Base-by-base conservation (phyloP, 64 coral and sea anemone species). In the Dendrophyllia cribrosa region DNA sequence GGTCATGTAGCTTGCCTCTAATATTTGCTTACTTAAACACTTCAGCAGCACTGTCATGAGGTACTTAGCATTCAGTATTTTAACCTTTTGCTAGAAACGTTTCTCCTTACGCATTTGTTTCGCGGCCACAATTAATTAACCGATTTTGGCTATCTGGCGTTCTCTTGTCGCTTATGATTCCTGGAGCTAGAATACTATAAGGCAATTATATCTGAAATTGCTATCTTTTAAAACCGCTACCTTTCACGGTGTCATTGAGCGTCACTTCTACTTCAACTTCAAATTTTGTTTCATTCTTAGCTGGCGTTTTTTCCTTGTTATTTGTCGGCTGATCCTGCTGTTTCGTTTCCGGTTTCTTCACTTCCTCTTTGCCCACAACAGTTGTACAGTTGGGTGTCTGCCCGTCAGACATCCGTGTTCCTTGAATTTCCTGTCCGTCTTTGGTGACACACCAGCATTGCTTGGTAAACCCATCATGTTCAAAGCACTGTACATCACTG, bases 371-470 rank as follows among this genome's bases (percentile, higher is more conserved):
- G 11, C 24, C 88, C 6, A 14, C 48, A 44, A 43, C 51, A 17
- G 56, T 24, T 8, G 43, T 34, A 23, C 74, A 73, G 70, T 73
- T 77, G 75, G 94, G 46, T 63, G 47, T 70, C 47, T 65, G 23
- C 81, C 94, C 80, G 51, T 78, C 91, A 9, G 85, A 76, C 7
- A 59, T 72, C 46, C 97, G 76, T 4, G 90, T 94, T 47, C 97
- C 94, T 70, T 74, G 66, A 19, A 96, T 91, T 91, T 99, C 97
- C 13, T 93, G 91, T 5, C 97, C 97, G 53, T 96, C 87, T 12
- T 88, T 68, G 62, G 95, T 86, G 17, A 99, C 97, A 49, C 97
- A 99, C 97, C 97, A 99, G 51, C 97, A 99, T 17, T 93, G 88
- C 14, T 88, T 93, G 6, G 75, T 67, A 26, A 78, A 93, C 13